Percentiles rank a stretch among this genome's conserved stretches.
Conservation (phyloP, 30 jellyfish, hydroid and myxozoan species). For the Pseudorhiza aurosa region DNA sequence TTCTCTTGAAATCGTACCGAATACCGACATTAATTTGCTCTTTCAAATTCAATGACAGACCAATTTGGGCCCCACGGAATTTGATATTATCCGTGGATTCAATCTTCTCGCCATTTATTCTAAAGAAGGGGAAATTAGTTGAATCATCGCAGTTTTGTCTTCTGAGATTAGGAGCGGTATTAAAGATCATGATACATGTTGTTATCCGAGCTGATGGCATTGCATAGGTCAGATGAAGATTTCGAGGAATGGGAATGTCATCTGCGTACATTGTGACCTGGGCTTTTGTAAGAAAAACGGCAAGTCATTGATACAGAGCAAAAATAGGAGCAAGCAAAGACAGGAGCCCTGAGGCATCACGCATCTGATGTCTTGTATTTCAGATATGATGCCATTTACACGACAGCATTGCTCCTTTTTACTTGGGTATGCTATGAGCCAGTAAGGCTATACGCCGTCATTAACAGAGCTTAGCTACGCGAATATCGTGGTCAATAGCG, state of each 20-base stretch:
- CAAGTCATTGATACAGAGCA: no score
- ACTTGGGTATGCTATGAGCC: no score
- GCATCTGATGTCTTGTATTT: no score
- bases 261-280: no score
- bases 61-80: slow-evolving; percentile 17
- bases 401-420: no score
- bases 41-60: background rate
- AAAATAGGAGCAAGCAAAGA: no score
- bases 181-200: slow-evolving; percentile 11
- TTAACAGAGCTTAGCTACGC: no score
- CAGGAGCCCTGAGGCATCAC: no score
- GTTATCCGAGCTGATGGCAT: background rate
- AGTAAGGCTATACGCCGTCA: no score
- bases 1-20: slow-evolving; percentile 22
- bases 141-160: background rate
- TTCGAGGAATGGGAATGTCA: slow-evolving; percentile 31
- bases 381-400: no score
- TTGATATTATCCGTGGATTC: background rate
- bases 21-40: slow-evolving; percentile 3
- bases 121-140: background rate
- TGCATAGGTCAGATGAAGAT: slow-evolving; percentile 3
- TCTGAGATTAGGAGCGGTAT: background rate
- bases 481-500: no score
- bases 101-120: slow-evolving; percentile 1
- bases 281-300: no score